Base-by-base conservation (phyloP, 1,140 invertebrate species). In the Drosophila ambigua region DNA sequence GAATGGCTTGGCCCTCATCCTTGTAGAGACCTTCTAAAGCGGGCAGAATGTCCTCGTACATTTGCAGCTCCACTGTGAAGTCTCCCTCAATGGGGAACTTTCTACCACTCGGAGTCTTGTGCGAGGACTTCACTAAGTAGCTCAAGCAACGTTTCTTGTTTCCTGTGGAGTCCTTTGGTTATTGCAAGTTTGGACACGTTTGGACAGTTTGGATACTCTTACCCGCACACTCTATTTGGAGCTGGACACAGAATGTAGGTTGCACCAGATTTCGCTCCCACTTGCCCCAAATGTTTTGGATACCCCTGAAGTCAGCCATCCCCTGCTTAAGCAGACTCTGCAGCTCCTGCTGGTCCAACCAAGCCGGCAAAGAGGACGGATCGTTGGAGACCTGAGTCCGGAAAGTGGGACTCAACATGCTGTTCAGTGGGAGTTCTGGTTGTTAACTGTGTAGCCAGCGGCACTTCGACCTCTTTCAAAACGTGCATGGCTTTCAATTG, bases 51-150 rank as follows among this genome's bases (percentile, higher is more conserved):
- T 20, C 57, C 3, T 87, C 45, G 9, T 79, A 52, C 58, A 87
- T 83, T 1, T 54, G 39, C 2, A 31, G 51, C 6, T 88, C 83
- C 5, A 61, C 3, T 3, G 68, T 7, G 15, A 79, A 72, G 44
- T 68, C 51, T 2, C 64, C 39, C 0, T 44, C 11, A 8, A 51
- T 46, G 23, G 84, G 63, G 8, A 77, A 49, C 39, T 61, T 79
- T 0, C 54, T 24, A 3, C 20, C 45, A 16, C 0, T 6, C 1
- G 58, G 55, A 0, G n/a, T 16, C 0, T 50, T 15, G 13, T 76
- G 41, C n/a, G 48, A 5, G 0, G 83, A 83, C 15, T 88, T 87
- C 3, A 88, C 28, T 24, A 76, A 52, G 44, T 60, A 83, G 39
- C 63, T 83, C 4, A 76, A 11, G 7, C n/a, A 41, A 0, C 74